Evolutionary conservation across 2,797 vertebrate species (phyloP).

Genomic region (Chelon labrosus): DNA sequence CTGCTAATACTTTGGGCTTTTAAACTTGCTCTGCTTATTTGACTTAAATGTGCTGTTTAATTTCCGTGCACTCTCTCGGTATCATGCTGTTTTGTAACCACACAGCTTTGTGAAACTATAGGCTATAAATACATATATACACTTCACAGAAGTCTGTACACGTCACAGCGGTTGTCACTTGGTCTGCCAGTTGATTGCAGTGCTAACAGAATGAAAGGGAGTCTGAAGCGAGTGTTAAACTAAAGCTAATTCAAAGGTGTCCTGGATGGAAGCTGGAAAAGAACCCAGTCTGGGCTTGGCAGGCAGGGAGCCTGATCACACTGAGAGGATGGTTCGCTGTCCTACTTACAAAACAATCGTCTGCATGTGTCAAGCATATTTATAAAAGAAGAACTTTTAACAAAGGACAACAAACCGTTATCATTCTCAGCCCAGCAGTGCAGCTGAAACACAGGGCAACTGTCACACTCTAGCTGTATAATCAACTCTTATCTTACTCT

Average conservation of each 20-base stretch:
- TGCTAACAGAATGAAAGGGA: neutral
- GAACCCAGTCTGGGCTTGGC: constrained; percentile 16
- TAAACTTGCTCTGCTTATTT: neutral
- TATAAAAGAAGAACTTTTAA: constrained; percentile 1
- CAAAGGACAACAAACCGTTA: constrained; percentile 5
- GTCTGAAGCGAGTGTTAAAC: constrained; percentile 7
- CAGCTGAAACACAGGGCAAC: neutral
- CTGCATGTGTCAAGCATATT: constrained; percentile 1
- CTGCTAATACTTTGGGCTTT: constrained; percentile 3
- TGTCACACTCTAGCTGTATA: too few species aligned
- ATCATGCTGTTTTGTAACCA: neutral
- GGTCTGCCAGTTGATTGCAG: neutral
- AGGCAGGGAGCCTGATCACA: constrained; percentile 28
- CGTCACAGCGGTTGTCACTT: neutral
- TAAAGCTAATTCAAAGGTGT: constrained; percentile 22
- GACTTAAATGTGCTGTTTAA: constrained; percentile 9
- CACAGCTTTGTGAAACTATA: neutral
- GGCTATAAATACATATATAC: too few species aligned
- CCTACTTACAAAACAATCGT: constrained; percentile 28
- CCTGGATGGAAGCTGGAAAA: constrained; percentile 3
- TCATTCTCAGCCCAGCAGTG: neutral
- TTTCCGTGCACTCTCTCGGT: neutral
- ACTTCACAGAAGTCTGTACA: neutral
- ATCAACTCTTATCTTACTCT: neutral
- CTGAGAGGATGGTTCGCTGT: constrained; percentile 7